Base-by-base conservation (phyloP, 2,888 invertebrate species). In the Parasteatoda lunata region DNA sequence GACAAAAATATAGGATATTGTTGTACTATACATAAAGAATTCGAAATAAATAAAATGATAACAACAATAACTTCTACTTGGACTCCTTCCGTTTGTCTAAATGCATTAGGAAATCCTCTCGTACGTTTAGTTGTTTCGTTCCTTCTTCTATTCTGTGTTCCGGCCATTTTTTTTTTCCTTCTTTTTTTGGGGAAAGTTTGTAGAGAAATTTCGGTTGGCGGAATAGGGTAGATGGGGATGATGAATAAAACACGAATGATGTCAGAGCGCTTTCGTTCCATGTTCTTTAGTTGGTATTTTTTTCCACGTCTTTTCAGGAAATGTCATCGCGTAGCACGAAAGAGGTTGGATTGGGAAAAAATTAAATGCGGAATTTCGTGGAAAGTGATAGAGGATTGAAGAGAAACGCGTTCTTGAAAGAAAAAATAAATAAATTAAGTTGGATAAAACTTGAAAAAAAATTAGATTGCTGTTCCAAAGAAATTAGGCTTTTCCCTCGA, bases 81-180 rank as follows among this genome's bases (percentile, higher is more conserved):
- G 79, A 71, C 71, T 64, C 64, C 79, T 79, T 79, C 79, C 79
- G 79, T 79, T 79, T 79, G 79, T 79, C 79, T 79, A 79, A 79
- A 79, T 79, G 79, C 79, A 79, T 79, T 79, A 71, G 79, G 71
- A 71, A 79, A 79, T 71, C 79, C 71, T 77, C 77, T 77, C 66
- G 49, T 52, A 71, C 79, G 71, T 71, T 79, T 79, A 79, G 79
- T 71, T 79, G 79, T 51, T 79, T 48, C 70, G 72, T 71, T 79
- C 75, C 75, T 64, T 64, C 48, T 59, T 76, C 66, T 51, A 30
- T 48, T n/a, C 49, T 47, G 48, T 15, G 8, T 30, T 48, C 49
- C 76, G 15, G 11, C 30, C 64, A 13, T 59, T n/a, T 11, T n/a
- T 11, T 59, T 30, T 9, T 30, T 45, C 5, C 6, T 68, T n/a